phyloP scores from a whole-genome alignment of 2,888 invertebrate species.

The Tribolium freemani region DNA sequence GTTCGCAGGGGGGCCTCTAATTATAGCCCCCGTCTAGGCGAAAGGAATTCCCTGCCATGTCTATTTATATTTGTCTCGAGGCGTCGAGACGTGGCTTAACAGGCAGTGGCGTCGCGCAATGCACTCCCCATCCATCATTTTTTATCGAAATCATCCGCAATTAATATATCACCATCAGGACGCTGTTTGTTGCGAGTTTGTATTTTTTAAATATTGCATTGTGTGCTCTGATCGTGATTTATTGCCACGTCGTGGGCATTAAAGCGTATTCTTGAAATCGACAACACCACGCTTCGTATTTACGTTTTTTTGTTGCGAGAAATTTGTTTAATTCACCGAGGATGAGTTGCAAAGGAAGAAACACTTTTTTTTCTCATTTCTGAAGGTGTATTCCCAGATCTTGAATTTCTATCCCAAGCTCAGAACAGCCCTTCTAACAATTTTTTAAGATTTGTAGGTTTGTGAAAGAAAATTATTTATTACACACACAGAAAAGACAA shows the following conservation, averaged over 20 bases:
- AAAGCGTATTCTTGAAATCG: conserved; percentile 10
- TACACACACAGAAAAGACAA: not conserved
- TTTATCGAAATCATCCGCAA: conserved; percentile 46
- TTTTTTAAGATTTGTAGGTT: no score
- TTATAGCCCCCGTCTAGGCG: conserved; percentile 54
- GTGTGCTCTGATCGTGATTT: conserved; percentile 11
- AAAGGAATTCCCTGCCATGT: conserved; percentile 58
- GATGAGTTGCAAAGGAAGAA: no score
- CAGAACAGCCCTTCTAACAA: no score
- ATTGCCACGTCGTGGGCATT: not conserved
- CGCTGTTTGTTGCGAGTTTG: conserved; percentile 8
- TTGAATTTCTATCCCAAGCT: no score
- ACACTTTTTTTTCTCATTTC: no score
- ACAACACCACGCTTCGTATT: not conserved
- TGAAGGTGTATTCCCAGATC: no score
- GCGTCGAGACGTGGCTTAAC: conserved; percentile 56
- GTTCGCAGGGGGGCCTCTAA: conserved; percentile 60
- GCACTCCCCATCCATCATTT: conserved; percentile 48
- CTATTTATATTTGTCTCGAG: conserved; percentile 57
- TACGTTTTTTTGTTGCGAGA: not conserved
- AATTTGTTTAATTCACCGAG: not conserved
- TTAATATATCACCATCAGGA: conserved; percentile 35
- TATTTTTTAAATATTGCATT: conserved; percentile 1
- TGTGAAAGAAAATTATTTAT: no score
- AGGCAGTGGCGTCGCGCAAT: conserved; percentile 46